These are phyloP conservation scores for Andrena bicolor DNA, from an alignment of 2,888 invertebrate species.

Conservation along the genomic window DNA sequence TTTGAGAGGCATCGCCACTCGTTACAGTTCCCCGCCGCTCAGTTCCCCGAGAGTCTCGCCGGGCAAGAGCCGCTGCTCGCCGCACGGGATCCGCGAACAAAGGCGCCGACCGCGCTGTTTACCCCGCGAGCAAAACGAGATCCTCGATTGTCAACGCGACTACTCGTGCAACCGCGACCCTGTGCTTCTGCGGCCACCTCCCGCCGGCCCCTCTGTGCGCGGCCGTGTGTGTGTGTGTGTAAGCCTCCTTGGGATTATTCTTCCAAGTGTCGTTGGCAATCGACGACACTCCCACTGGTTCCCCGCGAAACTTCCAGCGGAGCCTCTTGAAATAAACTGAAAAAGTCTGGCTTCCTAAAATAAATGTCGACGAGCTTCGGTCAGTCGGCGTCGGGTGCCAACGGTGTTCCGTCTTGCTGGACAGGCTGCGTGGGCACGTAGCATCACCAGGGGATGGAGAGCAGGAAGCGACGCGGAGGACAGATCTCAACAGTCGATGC, in stretches of 20 bases:
- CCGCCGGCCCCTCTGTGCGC: background rate
- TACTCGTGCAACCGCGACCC: background rate
- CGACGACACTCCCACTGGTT: background rate
- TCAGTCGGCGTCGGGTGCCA: background rate
- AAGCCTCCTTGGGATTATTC: too few relatives aligned
- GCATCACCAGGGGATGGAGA: background rate
- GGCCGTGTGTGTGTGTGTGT: background rate
- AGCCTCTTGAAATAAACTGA: conserved; percentile 14
- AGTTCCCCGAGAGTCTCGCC: conserved; percentile 73
- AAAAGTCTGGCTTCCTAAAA: conserved; percentile 40
- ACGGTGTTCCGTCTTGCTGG: background rate
- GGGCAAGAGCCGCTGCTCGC: conserved; percentile 50
- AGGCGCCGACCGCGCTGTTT: conserved; percentile 55
- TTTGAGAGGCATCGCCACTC: conserved; percentile 74
- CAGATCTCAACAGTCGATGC: background rate
- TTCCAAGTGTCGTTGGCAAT: too few relatives aligned
- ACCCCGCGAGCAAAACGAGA: conserved; percentile 60
- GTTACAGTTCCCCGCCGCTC: conserved; percentile 77
- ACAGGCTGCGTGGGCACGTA: background rate
- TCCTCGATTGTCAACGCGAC: conserved; percentile 13
- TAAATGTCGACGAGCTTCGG: conserved; percentile 33
- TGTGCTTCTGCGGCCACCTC: background rate
- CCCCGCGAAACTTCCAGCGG: conserved; percentile 4
- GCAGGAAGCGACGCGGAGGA: background rate
- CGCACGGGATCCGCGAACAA: conserved; percentile 52